These are phyloP conservation scores for Zelleria hepariella DNA, from an alignment of 2,888 invertebrate genomes.

Conservation along the genomic window DNA sequence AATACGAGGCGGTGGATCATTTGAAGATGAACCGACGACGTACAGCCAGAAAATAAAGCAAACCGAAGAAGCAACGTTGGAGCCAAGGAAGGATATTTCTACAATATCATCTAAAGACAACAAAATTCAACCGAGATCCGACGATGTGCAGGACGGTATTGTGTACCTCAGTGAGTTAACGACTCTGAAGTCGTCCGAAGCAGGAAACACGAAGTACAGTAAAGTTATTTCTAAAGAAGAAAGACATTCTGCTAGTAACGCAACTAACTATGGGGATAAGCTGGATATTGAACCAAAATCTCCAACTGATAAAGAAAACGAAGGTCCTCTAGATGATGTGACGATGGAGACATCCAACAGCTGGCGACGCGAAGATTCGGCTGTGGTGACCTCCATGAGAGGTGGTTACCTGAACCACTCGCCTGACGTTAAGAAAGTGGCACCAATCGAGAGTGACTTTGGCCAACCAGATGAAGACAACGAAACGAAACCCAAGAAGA, in stretches of 20 bases:
- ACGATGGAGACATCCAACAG: background rate
- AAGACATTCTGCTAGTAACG: background rate
- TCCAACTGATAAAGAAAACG: background rate
- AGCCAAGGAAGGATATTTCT: background rate
- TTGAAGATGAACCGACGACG: background rate
- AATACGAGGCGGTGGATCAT: background rate
- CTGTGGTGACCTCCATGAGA: background rate
- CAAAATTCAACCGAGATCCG: background rate
- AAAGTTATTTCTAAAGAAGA: background rate
- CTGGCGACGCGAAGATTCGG: background rate
- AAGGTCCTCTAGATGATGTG: background rate
- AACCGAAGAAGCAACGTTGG: background rate
- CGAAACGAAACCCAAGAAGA: background rate
- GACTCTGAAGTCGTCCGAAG: no score
- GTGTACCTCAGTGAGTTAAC: background rate
- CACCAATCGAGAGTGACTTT: conserved; percentile 6
- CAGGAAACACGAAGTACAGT: background rate
- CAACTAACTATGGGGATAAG: background rate
- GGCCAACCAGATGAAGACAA: conserved; percentile 12
- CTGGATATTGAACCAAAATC: background rate
- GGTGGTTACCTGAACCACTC: background rate
- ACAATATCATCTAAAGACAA: background rate
- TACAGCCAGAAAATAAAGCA: background rate
- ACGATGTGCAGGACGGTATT: background rate
- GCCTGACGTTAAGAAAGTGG: conserved; percentile 10